Evolutionary conservation across 2,888 invertebrate species (phyloP), one percentile per base, ranked within the genome.

Genomic region (Lysandra coridon): DNA sequence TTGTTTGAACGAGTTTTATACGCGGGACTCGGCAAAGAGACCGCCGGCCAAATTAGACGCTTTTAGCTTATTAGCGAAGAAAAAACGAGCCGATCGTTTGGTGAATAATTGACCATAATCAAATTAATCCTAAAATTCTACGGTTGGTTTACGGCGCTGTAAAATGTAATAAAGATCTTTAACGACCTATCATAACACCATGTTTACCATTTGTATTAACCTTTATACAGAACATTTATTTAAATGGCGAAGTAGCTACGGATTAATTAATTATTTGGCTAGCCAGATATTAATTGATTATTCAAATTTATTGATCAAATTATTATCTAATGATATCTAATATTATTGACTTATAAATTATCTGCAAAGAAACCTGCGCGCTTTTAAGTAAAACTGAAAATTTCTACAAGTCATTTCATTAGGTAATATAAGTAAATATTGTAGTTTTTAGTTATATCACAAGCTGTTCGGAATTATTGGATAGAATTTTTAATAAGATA

Each of bases 91-190:
- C 90, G 89, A 91, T 90, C 91, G 90, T 90, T 91, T 93, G 90
- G 91, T 93, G 92, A 93, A 93, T 94, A 94, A 94, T 94, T 94
- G 93, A 92, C 93, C 88, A 93, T 93, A 94, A 94, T 94, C 93
- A 94, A 94, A 94, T 94, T 93, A 94, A 94, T 93, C 90, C 93
- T 92, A 91, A 93, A 92, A 92, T 93, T 91, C 92, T 92, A 94
- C 93, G 92, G 94, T 94, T 91, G 92, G 94, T 94, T 94, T 94
- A 94, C 89, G 91, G 87, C 93, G 92, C 86, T 92, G 88, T 94
- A 94, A 94, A 94, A 90, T 87, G 92, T 91, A 92, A 93, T 94
- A 94, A 94, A 93, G 91, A 91, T 86, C 89, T 90, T 89, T 90
- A 91, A 92, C 89, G 87, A 90, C 90, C 90, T 86, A 87, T 90